Evolutionary conservation across 2,113 vertebrate genomes (phyloP).

Genomic region (Callaeas wilsoni): DNA sequence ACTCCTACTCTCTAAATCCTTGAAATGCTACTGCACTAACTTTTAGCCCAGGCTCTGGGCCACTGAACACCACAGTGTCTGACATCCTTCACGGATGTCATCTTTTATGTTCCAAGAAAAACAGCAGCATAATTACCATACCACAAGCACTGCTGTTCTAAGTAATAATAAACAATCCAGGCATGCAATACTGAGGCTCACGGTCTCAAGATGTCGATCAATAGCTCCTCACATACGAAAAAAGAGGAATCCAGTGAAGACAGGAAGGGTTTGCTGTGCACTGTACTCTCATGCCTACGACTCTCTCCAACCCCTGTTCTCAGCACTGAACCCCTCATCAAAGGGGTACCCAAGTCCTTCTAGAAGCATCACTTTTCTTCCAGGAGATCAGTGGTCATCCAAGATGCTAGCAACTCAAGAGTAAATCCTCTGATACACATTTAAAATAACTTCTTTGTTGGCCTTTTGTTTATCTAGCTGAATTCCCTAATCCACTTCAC

Average conservation of each 20-base stretch:
- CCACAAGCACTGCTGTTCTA: not conserved
- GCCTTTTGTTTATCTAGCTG: not conserved
- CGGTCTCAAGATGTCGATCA: not conserved
- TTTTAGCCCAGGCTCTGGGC: not conserved
- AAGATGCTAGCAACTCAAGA: not conserved
- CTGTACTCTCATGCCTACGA: rapidly evolving
- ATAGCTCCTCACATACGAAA: not conserved
- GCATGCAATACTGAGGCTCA: not conserved
- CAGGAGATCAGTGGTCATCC: not conserved
- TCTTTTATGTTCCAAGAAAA: not conserved
- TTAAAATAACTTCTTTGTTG: not conserved
- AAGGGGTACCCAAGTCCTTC: not conserved
- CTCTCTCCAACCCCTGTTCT: not conserved
- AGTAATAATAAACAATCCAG: not conserved
- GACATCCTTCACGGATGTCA: not conserved
- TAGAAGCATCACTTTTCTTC: not conserved
- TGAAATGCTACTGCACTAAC: not conserved
- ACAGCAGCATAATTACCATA: not conserved
- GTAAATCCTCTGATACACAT: not conserved
- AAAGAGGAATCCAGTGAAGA: not conserved
- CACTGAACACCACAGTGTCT: not conserved
- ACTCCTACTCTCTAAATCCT: not conserved
- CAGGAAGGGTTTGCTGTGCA: not conserved
- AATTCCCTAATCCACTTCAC: not conserved
- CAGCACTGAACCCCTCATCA: not conserved